Evolutionary conservation across 2,888 invertebrate genomes (phyloP).

Genomic region (Atherix ibis): DNA sequence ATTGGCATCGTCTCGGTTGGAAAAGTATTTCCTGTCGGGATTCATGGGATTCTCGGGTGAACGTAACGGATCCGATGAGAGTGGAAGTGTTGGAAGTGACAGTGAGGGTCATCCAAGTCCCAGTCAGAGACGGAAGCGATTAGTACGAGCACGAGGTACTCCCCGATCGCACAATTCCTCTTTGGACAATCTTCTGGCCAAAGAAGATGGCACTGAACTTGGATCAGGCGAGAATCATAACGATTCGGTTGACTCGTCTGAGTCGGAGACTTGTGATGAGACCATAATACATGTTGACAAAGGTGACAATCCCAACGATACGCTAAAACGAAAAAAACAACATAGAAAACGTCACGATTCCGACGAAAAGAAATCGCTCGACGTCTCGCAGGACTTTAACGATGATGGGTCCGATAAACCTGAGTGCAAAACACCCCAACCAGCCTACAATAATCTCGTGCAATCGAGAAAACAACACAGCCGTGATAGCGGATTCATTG

Average conservation of each 20-base stretch:
- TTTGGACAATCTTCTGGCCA: conserved; percentile 57
- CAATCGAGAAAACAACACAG: conserved; percentile 65
- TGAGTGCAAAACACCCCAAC: conserved; percentile 40
- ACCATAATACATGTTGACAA: conserved; percentile 50
- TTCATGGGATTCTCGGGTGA: conserved; percentile 70
- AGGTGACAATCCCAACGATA: conserved; percentile 61
- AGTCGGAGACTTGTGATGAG: conserved; percentile 55
- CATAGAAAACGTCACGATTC: conserved; percentile 46
- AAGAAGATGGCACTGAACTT: conserved; percentile 36
- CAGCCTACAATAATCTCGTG: conserved; percentile 40
- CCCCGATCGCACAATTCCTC: conserved; percentile 71
- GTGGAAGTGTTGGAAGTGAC: conserved; percentile 78
- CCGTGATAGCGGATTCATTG: conserved; percentile 76
- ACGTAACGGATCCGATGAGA: conserved; percentile 54
- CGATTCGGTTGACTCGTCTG: conserved; percentile 45
- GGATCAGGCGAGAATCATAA: conserved; percentile 34
- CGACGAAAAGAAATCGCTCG: conserved; percentile 41
- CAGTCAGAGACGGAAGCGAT: conserved; percentile 63
- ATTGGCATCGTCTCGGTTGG: conserved; percentile 66
- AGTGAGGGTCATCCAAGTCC: conserved; percentile 80
- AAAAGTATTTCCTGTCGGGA: conserved; percentile 77
- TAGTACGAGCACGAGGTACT: conserved; percentile 68
- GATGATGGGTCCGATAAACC: conserved; percentile 45
- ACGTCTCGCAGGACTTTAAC: no score
- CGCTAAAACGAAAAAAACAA: conserved; percentile 67